These are phyloP conservation scores for Slavum lentiscoides DNA, from an alignment of 2,888 invertebrate species.

Conservation along the genomic window DNA sequence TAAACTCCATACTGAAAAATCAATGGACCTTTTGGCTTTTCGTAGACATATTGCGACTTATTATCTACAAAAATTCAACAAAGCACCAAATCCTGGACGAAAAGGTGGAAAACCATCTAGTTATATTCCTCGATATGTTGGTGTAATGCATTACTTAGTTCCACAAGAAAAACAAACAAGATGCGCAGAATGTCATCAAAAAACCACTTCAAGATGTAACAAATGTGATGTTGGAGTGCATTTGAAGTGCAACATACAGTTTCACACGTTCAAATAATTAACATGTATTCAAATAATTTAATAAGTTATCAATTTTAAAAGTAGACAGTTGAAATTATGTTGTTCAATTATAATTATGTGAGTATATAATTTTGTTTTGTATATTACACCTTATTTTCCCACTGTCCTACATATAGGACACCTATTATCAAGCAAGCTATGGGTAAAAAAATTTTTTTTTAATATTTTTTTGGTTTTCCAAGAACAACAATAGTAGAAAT, in stretches of 20 bases:
- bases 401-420: constrained; percentile 22
- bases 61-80: constrained; percentile 53
- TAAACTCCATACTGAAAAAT: not conserved
- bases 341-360: not conserved
- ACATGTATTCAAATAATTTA: not conserved
- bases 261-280: constrained; percentile 34
- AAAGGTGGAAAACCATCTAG: constrained; percentile 57
- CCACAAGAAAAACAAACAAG: constrained; percentile 3
- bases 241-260: constrained; percentile 25
- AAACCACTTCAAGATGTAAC: constrained; percentile 37
- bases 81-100: constrained; percentile 57
- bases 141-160: constrained; percentile 33
- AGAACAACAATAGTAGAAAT: not conserved
- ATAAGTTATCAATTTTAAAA: no score
- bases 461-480: not conserved
- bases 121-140: constrained; percentile 40
- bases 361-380: not conserved
- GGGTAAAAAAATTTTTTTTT: not conserved
- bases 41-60: not conserved
- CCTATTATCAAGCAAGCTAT: not conserved
- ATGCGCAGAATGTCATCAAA: constrained; percentile 34
- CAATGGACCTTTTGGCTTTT: constrained; percentile 6
- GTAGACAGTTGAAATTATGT: not conserved
- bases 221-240: constrained; percentile 43
- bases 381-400: constrained; percentile 11